Percentiles rank a stretch among this genome's conserved stretches.
Evolutionary conservation across 1,140 invertebrate genomes (phyloP).

Genomic region (Drosophila sp.): DNA sequence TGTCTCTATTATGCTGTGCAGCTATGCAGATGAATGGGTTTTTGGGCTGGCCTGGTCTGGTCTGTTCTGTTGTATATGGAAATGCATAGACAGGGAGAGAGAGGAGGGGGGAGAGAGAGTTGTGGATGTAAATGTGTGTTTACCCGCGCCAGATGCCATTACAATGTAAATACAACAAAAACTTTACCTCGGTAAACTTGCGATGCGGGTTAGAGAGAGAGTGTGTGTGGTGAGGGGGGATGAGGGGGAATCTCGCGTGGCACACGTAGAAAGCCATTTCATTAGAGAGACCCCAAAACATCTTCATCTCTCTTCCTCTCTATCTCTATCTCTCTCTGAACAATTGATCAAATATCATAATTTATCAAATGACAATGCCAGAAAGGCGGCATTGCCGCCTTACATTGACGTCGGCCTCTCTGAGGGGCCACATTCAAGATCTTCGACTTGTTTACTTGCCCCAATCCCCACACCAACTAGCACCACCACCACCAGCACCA

Average conservation of each 20-base stretch:
- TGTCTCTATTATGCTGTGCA: constrained; percentile 54
- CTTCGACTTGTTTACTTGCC: constrained; percentile 69
- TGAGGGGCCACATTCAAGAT: constrained; percentile 56
- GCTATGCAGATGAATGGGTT: constrained; percentile 75
- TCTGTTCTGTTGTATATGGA: background rate
- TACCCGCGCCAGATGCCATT: constrained; percentile 75
- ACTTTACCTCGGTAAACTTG: constrained; percentile 72
- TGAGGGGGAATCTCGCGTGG: constrained; percentile 3
- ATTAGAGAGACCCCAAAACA: constrained; percentile 48
- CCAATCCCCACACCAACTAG: constrained; percentile 66
- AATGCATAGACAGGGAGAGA: no score
- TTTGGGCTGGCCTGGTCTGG: constrained; percentile 35
- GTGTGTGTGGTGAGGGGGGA: background rate
- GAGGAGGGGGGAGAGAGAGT: background rate
- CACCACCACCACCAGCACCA: background rate
- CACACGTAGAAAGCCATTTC: constrained; percentile 58
- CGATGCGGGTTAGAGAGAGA: constrained; percentile 45
- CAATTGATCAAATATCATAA: constrained; percentile 82
- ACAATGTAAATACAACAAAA: constrained; percentile 79
- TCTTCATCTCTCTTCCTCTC: constrained; percentile 33
- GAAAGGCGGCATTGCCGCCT: constrained; percentile 34
- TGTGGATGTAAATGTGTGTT: constrained; percentile 52
- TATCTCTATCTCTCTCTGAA: constrained; percentile 43
- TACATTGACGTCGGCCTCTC: constrained; percentile 49
- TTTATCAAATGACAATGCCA: constrained; percentile 82